Evolutionary conservation across 2,113 vertebrate genomes (phyloP).

Genomic region (Callipepla californica): DNA sequence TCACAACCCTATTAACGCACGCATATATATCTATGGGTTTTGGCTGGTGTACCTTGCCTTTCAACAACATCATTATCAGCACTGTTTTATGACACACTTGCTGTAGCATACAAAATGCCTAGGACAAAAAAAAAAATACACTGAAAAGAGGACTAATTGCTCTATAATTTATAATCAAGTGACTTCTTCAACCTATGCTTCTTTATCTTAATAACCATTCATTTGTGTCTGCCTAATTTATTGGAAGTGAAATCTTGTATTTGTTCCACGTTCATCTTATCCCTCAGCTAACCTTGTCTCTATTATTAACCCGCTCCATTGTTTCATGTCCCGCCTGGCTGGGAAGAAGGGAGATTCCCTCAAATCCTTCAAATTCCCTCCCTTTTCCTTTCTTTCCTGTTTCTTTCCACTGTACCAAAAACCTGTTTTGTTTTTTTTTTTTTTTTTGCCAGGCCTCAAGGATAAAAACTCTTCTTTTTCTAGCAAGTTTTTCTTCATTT

Average conservation of each 20-base stretch:
- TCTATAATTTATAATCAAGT: conserved; percentile 78
- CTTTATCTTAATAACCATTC: conserved; percentile 77
- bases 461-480: not conserved
- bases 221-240: conserved; percentile 72
- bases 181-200: conserved; percentile 69
- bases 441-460: not conserved
- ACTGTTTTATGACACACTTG: conserved; percentile 61
- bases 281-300: conserved; percentile 58
- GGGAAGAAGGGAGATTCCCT: conserved; percentile 24
- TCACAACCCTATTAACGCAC: not conserved
- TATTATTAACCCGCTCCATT: conserved; percentile 54
- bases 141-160: conserved; percentile 71
- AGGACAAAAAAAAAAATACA: conserved; percentile 32
- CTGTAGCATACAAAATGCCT: conserved; percentile 54
- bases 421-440: not conserved
- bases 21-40: not conserved
- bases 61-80: conserved; percentile 37
- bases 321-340: not conserved
- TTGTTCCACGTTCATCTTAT: conserved; percentile 52
- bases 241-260: conserved; percentile 67
- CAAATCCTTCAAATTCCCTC: not conserved
- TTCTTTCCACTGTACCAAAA: conserved; percentile 20
- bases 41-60: not conserved
- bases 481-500: not conserved
- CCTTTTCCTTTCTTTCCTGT: not conserved